Evolutionary conservation across 2,888 invertebrate species (phyloP).

Genomic region (Parnassius apollo): DNA sequence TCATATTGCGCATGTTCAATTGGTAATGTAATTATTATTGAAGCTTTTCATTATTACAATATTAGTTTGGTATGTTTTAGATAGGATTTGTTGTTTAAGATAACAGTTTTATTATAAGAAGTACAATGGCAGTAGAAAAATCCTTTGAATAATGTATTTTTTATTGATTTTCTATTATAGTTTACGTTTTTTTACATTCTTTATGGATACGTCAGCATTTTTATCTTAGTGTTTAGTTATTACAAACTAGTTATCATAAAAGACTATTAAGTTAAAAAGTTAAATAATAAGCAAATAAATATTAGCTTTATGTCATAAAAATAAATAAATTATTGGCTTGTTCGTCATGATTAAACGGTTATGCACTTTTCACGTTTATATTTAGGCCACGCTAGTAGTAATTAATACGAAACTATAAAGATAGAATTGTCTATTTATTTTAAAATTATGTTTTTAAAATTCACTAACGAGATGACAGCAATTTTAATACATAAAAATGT

Average conservation of each 20-base stretch:
- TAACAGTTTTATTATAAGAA: neutral
- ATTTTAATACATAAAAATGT: neutral
- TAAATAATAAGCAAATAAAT: neutral
- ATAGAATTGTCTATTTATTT: too few species aligned
- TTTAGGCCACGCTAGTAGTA: neutral
- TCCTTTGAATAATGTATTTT: too few species aligned
- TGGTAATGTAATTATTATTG: constrained; percentile 3
- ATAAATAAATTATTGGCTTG: neutral
- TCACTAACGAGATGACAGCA: neutral
- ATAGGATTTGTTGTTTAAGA: neutral
- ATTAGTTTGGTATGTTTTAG: neutral
- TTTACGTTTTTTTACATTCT: too few species aligned
- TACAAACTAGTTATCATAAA: too few species aligned
- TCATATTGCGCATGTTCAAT: constrained; percentile 2
- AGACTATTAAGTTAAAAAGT: neutral
- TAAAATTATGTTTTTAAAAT: too few species aligned
- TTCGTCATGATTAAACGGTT: neutral
- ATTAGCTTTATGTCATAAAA: neutral
- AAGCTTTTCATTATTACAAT: neutral
- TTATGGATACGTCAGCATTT: too few species aligned
- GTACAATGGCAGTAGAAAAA: too few species aligned
- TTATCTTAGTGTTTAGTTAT: too few species aligned
- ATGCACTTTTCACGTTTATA: neutral
- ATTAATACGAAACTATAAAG: neutral
- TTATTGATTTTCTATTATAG: too few species aligned